Evolutionary conservation across 2,888 invertebrate genomes (phyloP).

Genomic region (Steinernema carpocapsae): DNA sequence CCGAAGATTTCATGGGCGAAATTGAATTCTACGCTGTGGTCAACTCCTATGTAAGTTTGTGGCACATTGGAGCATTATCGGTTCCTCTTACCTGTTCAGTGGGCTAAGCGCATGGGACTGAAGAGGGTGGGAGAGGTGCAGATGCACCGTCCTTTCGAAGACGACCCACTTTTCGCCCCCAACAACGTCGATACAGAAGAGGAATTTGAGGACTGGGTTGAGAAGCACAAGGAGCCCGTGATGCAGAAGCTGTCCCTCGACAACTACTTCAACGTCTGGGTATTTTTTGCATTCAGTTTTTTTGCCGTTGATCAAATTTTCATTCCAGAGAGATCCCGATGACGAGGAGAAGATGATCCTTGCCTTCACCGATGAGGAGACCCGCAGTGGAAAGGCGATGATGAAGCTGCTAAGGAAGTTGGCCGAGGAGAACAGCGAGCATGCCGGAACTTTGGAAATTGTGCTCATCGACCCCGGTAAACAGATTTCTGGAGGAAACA

Average conservation of each 20-base stretch:
- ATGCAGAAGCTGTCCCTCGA: slow-evolving; percentile 68
- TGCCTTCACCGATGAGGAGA: slow-evolving; percentile 69
- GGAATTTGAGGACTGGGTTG: slow-evolving; percentile 69
- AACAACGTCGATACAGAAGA: slow-evolving; percentile 64
- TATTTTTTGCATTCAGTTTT: slow-evolving; percentile 39
- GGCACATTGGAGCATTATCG: not conserved
- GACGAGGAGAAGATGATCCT: slow-evolving; percentile 68
- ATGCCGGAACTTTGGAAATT: slow-evolving; percentile 68
- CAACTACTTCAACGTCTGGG: slow-evolving; percentile 69
- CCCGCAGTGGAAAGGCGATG: slow-evolving; percentile 67
- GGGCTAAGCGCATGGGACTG: slow-evolving; percentile 68
- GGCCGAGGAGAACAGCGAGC: slow-evolving; percentile 68
- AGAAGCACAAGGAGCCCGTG: slow-evolving; percentile 68
- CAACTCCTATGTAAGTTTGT: slow-evolving; percentile 57
- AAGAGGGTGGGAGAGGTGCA: slow-evolving; percentile 68
- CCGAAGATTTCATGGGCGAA: slow-evolving; percentile 69
- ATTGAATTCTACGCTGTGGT: slow-evolving; percentile 69
- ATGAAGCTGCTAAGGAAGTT: slow-evolving; percentile 66
- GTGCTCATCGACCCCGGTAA: slow-evolving; percentile 68
- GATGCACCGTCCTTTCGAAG: slow-evolving; percentile 68
- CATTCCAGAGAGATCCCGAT: slow-evolving; percentile 64
- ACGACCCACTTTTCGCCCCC: slow-evolving; percentile 68
- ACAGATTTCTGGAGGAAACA: not conserved
- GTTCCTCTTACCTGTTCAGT: slow-evolving; percentile 50
- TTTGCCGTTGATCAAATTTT: not conserved